These are phyloP conservation scores for Cistogaster globosa DNA, from an alignment of 2,888 invertebrate species.

Conservation along the genomic window DNA sequence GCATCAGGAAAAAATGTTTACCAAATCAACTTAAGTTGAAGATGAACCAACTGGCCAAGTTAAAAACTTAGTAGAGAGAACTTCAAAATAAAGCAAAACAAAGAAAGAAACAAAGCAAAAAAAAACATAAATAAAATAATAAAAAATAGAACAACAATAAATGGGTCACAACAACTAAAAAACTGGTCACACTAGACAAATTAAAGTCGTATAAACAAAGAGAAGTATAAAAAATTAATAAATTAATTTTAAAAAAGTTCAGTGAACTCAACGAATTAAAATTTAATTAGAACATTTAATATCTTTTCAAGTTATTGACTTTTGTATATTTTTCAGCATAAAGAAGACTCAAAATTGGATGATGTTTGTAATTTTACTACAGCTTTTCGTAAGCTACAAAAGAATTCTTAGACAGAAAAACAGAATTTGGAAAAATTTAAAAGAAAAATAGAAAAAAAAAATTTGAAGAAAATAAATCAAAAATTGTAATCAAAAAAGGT, in stretches of 20 bases:
- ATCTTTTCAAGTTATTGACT: too few species aligned
- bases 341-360: too few species aligned
- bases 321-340: too few species aligned
- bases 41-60: slow-evolving; percentile 51
- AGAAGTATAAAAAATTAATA: not conserved
- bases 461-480: too few species aligned
- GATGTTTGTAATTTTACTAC: too few species aligned
- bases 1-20: slow-evolving; percentile 4
- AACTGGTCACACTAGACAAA: slow-evolving; percentile 37
- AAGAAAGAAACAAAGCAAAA: slow-evolving; percentile 29
- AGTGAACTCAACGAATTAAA: not conserved
- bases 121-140: slow-evolving; percentile 28
- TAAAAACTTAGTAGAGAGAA: slow-evolving; percentile 4
- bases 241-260: not conserved
- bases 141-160: slow-evolving; percentile 35
- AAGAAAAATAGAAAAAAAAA: too few species aligned
- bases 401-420: too few species aligned
- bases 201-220: not conserved
- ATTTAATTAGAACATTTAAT: not conserved
- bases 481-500: too few species aligned
- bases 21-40: slow-evolving; percentile 51
- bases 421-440: too few species aligned
- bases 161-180: not conserved
- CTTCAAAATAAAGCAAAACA: slow-evolving; percentile 21
- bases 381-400: too few species aligned